Evolutionary conservation across 2,888 invertebrate species (phyloP), one percentile per base, ranked within the genome.

Genomic region (Nematopogon swammerdamellus): DNA sequence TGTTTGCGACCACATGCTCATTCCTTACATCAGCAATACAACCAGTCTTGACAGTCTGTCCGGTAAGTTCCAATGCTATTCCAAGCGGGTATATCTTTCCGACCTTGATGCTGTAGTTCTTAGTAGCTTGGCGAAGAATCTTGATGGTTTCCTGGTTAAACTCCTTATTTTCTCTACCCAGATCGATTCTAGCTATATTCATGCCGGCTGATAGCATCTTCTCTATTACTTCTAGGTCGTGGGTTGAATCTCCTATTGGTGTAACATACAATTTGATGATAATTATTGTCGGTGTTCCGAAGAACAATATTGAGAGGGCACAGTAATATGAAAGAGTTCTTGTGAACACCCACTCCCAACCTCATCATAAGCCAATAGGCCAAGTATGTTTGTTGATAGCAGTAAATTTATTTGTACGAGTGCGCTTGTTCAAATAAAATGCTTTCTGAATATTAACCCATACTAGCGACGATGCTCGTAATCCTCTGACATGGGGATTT

Each of bases 31-130:
- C 90, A 63, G 88, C 85, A 54, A 95, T 79, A 18, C 86, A 76
- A 29, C 95, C 95, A 18, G 93, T 96, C 58, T 92, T 82, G 55
- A 97, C 95, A 70, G 95, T 95, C 1, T 91, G 91, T 2, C 95
- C 95, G 58, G 91, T 87, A 1, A 96, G 86, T 57, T 91, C 91
- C 30, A 92, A 73, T 36, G 92, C 95, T 57, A 97, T 89, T 2
- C 89, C 92, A n/a, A 95, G 72, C 0, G 93, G 89, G 59, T 80
- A 84, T 47, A 75, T 76, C 51, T 84, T 80, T 0, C 85, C 86
- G 53, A 83, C 70, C 47, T 74, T 81, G 17, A 81, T 69, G 55
- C 87, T 85, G 56, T 85, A 84, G 58, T 82, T 85, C 48, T 82
- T 76, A 3, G 63, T 63, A 1, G 82, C 75, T 36, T 66, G 61